phyloP scores from a whole-genome alignment of 2,113 vertebrate genomes.

The Perccottus glenii region DNA sequence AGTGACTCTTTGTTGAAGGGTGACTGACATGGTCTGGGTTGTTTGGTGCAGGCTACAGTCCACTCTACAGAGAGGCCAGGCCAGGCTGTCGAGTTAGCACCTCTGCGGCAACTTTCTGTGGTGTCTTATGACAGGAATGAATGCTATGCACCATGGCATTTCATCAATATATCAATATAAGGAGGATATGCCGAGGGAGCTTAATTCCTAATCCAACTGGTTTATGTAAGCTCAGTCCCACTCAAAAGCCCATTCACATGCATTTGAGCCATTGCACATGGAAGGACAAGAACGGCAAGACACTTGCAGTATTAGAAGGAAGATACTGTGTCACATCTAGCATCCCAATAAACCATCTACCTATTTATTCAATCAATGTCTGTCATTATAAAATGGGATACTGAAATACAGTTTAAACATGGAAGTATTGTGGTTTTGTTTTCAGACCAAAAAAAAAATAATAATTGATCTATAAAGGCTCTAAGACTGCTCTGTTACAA shows the following conservation, averaged over 20 bases:
- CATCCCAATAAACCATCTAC: neutral
- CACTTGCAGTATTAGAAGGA: slow-evolving; percentile 45
- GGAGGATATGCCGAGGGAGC: slow-evolving; percentile 58
- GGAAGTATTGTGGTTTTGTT: neutral
- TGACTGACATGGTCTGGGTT: slow-evolving; percentile 50
- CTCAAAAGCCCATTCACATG: slow-evolving; percentile 65
- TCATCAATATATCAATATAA: slow-evolving; percentile 76
- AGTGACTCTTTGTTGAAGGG: slow-evolving; percentile 15
- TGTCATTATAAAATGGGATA: too few species aligned
- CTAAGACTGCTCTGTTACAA: neutral
- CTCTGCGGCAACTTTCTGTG: slow-evolving; percentile 54
- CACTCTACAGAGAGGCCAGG: slow-evolving; percentile 28
- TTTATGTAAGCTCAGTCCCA: slow-evolving; percentile 73
- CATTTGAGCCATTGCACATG: slow-evolving; percentile 58
- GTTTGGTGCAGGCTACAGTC: slow-evolving; percentile 42
- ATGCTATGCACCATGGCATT: slow-evolving; percentile 77
- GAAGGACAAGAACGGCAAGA: slow-evolving; percentile 67
- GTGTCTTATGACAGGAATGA: slow-evolving; percentile 69
- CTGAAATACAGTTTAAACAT: neutral
- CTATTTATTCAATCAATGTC: slow-evolving; percentile 13
- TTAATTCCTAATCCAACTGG: slow-evolving; percentile 74
- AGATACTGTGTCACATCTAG: slow-evolving; percentile 26
- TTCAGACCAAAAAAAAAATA: neutral
- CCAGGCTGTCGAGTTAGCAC: slow-evolving; percentile 73
- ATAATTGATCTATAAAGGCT: neutral